Base-by-base conservation (phyloP, 2,888 invertebrate species). In the Folsomia manolachei region DNA sequence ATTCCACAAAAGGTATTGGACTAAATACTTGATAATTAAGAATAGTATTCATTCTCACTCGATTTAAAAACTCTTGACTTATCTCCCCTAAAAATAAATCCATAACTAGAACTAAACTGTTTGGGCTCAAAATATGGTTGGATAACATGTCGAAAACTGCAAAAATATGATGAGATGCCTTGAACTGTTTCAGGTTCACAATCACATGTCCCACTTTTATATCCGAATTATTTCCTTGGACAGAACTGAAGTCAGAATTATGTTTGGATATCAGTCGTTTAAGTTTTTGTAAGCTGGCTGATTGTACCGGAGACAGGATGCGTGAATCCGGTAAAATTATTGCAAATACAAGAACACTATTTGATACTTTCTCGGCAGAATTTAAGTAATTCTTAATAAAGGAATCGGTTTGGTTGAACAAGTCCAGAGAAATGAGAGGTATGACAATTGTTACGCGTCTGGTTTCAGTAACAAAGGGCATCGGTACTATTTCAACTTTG, bases 381-480 rank as follows among this genome's bases (percentile, higher is more conserved):
- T 21, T 56, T 62, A 76, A 72, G 52, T 72, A 76, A 27, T 69
- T 52, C 21, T 71, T 72, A 39, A 76, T 60, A 69, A 76, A 76
- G 11, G 27, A 23, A 4, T 68, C 56, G 21, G 68, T 89, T 68
- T 88, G 87, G 1, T 85, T 83, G 25, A 85, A 84, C 4, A 26
- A n/a, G 80, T 87, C 86, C 71, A 83, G 83, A 81, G 88, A 85
- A 82, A 88, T 87, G 1, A 92, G 86, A 0, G 91, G 90, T 76
- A 96, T 84, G 79, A 97, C 84, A 77, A 96, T 86, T 72, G 90
- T 89, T 2, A 97, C 88, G 78, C 93, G 87, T 4, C 91, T 90
- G 84, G 91, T 93, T 87, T 98, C 97, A 0, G 97, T 97, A 0
- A 97, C 97, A 85, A 97, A 97, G 0, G 96, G 97, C 83, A 95